A percentile compares a stretch with the other conserved stretches of the same genome.
These are phyloP conservation scores for Sinohyriopsis cumingii DNA, from an alignment of 2,888 invertebrate genomes.

Conservation along the genomic window DNA sequence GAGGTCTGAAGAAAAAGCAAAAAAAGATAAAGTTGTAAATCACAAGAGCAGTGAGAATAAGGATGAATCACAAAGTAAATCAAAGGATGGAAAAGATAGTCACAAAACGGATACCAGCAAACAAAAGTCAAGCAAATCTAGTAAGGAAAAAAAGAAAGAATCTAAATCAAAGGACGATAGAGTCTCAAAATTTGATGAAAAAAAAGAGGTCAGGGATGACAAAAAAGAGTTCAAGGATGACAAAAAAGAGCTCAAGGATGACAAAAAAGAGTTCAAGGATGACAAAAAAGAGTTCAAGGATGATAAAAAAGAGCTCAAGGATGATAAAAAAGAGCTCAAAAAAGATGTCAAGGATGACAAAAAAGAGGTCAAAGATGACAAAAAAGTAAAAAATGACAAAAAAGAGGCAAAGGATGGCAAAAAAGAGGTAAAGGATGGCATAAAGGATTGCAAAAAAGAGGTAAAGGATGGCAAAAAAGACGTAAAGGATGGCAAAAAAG, in stretches of 20 bases:
- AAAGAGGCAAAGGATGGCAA: constrained; percentile 20
- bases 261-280: constrained; percentile 13
- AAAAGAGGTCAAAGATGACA: constrained; percentile 14
- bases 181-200: constrained; percentile 21
- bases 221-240: constrained; percentile 18
- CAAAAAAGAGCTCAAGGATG: constrained; percentile 8
- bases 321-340: constrained; percentile 11
- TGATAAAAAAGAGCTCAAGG: constrained; percentile 11
- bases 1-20: constrained; percentile 10
- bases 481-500: constrained; percentile 13
- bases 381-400: constrained; percentile 13
- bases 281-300: constrained; percentile 9
- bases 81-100: constrained; percentile 7
- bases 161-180: constrained; percentile 8
- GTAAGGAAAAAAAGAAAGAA: constrained; percentile 8
- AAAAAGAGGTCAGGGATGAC: constrained; percentile 21
- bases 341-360: constrained; percentile 10
- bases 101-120: constrained; percentile 12
- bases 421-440: constrained; percentile 10
- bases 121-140: constrained; percentile 3
- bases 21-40: constrained; percentile 7
- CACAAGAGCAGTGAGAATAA: constrained; percentile 11
- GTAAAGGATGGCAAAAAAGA: constrained; percentile 9
- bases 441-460: constrained; percentile 6
- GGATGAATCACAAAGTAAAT: constrained; percentile 14